Evolutionary conservation across 1,140 invertebrate genomes (phyloP), one percentile per base, ranked within the genome.

Genomic region (Heliconius eleuchia): DNA sequence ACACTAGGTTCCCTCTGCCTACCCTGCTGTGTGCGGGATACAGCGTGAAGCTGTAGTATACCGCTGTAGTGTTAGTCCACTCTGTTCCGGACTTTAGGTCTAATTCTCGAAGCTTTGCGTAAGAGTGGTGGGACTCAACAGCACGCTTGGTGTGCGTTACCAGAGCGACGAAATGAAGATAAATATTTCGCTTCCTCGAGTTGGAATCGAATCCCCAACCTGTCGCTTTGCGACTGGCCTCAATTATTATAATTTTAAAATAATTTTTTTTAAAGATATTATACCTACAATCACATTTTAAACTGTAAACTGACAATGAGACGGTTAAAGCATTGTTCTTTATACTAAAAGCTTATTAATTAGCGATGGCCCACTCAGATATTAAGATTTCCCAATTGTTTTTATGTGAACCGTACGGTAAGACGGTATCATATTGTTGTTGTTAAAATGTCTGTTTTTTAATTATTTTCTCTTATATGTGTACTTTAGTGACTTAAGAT

Each of bases 291-390:
- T 60, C 19, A 60, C n/a, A 60, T 23, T 23, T 60, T 27, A 11
- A 60, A 27, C 19, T 60, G 57, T 13, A 60, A 60, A 27, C 74
- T 71, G 80, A 84, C 83, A 84, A 84, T 80, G 42, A 74, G 74
- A 72, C 81, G 30, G 81, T 81, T 83, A 74, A 46, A 37, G 76
- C 80, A 81, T 84, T 84, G 83, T 83, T 83, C 78, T 83, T 81
- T 80, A 72, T 52, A 79, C 72, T 57, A 71, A 76, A 77, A 77
- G 82, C 78, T 84, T 82, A 86, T 86, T 86, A 83, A 86, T 86
- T 84, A 86, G 82, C 76, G 85, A 86, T 86, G 83, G 78, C 83
- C 85, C 76, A 86, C 77, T 79, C 70, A 86, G 85, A 86, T 85
- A 83, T 3, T 79, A 82, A 70, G 83, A 80, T 83, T 79, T 84